Conservation (phyloP, 2,888 invertebrate species). For the Heliconius aoede region DNA sequence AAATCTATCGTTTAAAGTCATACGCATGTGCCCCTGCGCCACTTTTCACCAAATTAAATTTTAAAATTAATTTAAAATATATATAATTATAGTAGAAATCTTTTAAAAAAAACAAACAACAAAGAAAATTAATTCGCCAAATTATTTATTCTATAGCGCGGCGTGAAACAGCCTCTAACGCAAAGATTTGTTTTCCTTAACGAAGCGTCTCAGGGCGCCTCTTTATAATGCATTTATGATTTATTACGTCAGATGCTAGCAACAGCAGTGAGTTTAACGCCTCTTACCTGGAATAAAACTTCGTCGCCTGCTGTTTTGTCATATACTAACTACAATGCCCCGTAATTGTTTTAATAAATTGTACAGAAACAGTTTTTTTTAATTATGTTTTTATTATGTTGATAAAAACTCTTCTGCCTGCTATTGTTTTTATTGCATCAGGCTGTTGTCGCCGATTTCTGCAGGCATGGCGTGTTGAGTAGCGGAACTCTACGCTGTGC, state of each 20-base stretch:
- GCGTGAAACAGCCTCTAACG: conserved; percentile 51
- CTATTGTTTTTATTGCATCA: too few species aligned
- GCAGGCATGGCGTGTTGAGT: too few species aligned
- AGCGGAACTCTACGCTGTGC: too few species aligned
- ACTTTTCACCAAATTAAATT: too few species aligned
- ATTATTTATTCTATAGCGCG: conserved; percentile 52
- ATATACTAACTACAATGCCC: neutral
- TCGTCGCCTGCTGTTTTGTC: conserved; percentile 37
- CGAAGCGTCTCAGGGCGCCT: conserved; percentile 62
- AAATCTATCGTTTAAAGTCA: too few species aligned
- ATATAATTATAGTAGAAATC: neutral
- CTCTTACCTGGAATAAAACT: conserved; percentile 53
- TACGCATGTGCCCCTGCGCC: too few species aligned
- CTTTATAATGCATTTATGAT: conserved; percentile 74
- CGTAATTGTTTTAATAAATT: conserved; percentile 16
- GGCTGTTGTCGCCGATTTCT: too few species aligned
- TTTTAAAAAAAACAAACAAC: conserved; percentile 9
- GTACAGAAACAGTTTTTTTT: neutral
- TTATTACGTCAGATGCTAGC: conserved; percentile 66
- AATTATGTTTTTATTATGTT: neutral
- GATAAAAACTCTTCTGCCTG: too few species aligned
- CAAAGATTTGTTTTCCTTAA: conserved; percentile 71
- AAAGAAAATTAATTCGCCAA: conserved; percentile 34
- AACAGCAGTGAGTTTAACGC: conserved; percentile 58
- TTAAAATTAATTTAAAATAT: too few species aligned